Evolutionary conservation across 2,797 vertebrate genomes (phyloP).

Genomic region (Rhadinocentrus ornatus): DNA sequence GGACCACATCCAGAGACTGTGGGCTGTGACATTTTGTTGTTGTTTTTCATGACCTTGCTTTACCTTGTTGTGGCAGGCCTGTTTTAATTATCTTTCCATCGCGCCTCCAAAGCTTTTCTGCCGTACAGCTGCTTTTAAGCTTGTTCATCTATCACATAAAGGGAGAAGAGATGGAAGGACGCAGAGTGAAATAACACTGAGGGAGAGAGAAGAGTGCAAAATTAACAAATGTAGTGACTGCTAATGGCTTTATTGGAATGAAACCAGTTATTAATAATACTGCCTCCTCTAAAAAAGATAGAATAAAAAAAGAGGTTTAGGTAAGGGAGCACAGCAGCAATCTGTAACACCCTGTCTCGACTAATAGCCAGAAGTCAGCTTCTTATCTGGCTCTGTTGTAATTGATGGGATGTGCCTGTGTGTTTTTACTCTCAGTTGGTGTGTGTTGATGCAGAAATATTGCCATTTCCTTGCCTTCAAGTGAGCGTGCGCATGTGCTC

Average conservation of each 20-base stretch:
- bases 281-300: slow-evolving; percentile 51
- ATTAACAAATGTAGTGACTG: slow-evolving; percentile 58
- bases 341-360: slow-evolving; percentile 71
- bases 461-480: slow-evolving; percentile 15
- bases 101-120: slow-evolving; percentile 55
- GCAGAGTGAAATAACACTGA: slow-evolving; percentile 11
- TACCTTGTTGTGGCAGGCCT: slow-evolving; percentile 49
- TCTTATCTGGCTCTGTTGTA: slow-evolving; percentile 66
- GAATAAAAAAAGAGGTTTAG: slow-evolving; percentile 39
- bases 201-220: slow-evolving; percentile 33
- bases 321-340: slow-evolving; percentile 65
- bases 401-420: slow-evolving; percentile 59
- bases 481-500: slow-evolving; percentile 16
- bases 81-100: slow-evolving; percentile 63
- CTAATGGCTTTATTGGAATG: slow-evolving; percentile 84
- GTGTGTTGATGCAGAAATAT: slow-evolving; percentile 32
- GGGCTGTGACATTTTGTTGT: slow-evolving; percentile 26
- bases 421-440: slow-evolving; percentile 40
- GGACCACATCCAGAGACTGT: slow-evolving; percentile 17
- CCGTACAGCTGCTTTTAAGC: slow-evolving; percentile 64
- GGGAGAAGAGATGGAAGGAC: slow-evolving; percentile 22
- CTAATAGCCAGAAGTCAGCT: slow-evolving; percentile 75
- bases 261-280: slow-evolving; percentile 82
- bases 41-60: slow-evolving; percentile 42
- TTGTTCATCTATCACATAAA: slow-evolving; percentile 61